Evolutionary conservation across 2,888 invertebrate genomes (phyloP), one percentile per base, ranked within the genome.

Genomic region (Gonocerus acuteangulatus): DNA sequence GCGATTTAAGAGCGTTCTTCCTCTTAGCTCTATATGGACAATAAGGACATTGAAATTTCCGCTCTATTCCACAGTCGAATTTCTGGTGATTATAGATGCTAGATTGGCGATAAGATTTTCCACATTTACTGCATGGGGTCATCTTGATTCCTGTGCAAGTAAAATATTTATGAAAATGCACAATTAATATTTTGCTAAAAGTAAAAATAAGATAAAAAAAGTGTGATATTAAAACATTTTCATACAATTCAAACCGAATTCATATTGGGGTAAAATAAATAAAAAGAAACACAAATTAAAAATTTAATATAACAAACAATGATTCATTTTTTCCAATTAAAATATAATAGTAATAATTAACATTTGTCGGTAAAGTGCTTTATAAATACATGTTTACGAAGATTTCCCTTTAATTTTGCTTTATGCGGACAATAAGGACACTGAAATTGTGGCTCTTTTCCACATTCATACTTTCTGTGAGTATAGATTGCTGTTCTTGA

Each of bases 51-150:
- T 66, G 67, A 68, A 73, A 75, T 61, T 72, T 71, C 52, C 75
- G 75, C 56, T 74, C 74, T 65, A 74, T 72, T 13, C 74, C 74
- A 60, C 75, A 75, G 47, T 71, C 71, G 21, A 69, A 69, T 51
- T 69, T 68, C 44, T 68, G 67, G 48, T 72, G 71, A 34, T 22
- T 22, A 15, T 49, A 49, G 16, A 51, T 34, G n/a, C 48, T 34
- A 13, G 49, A 39, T n/a, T 9, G 3, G n/a, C 39, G 39, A 13
- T 39, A 39, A 9, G 15, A 39, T n/a, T 39, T 39, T 4, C 54
- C 54, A 54, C 54, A 42, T 42, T 42, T 54, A 15, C 13, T 54
- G 23, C 54, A 54, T 22, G 22, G 22, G 42, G 39, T n/a, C 15
- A 11, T 11, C 15, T 15, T 39, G 39, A 39, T 39, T 15, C 39